Evolutionary conservation across 2,113 vertebrate species (phyloP).

Genomic region (Galbula dea): DNA sequence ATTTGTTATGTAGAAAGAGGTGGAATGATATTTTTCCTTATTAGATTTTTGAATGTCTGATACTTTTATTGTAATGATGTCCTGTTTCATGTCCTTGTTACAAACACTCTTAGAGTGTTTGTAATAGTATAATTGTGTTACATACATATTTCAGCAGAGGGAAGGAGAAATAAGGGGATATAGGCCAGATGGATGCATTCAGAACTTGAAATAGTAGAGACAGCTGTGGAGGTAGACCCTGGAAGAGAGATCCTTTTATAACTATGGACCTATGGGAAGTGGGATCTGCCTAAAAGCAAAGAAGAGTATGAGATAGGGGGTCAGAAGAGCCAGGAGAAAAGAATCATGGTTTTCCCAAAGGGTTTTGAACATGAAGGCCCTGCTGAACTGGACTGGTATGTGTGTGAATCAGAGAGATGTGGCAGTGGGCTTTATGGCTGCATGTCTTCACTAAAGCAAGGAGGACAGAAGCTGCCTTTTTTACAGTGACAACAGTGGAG

Average conservation of each 20-base stretch:
- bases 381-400: background rate
- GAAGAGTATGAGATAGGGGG: background rate
- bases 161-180: background rate
- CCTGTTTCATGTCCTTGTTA: background rate
- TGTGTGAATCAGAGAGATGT: background rate
- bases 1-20: conserved; percentile 24
- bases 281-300: background rate
- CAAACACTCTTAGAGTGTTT: background rate
- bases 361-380: background rate
- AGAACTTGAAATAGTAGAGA: background rate
- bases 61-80: background rate
- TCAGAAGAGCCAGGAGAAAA: background rate
- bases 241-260: background rate
- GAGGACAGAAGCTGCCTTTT: background rate
- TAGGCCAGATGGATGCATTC: background rate
- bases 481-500: background rate
- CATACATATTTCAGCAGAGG: background rate
- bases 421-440: background rate
- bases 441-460: background rate
- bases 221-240: background rate
- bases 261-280: background rate
- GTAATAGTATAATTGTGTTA: background rate
- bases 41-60: conserved; percentile 29
- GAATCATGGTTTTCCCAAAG: background rate
- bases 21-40: conserved; percentile 16